These are phyloP conservation scores for Setipinna tenuifilis DNA, from an alignment of 2,797 vertebrate species.

Conservation along the genomic window DNA sequence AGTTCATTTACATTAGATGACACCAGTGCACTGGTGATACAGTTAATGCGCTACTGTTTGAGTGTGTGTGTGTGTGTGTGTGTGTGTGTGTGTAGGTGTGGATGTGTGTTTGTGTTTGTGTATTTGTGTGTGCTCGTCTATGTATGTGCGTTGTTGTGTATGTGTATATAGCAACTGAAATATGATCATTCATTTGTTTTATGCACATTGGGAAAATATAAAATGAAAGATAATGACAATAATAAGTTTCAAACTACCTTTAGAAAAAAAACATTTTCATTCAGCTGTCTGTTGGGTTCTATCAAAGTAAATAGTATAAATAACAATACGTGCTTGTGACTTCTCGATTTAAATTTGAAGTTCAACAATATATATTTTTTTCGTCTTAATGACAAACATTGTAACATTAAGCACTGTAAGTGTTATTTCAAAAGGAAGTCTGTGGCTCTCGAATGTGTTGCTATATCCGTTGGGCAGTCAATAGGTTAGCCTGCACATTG, in stretches of 20 bases:
- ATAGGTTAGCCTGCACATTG: conserved; percentile 77
- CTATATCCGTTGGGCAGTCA: conserved; percentile 56
- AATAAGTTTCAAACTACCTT: background rate
- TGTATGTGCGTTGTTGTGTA: background rate
- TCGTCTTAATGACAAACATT: background rate
- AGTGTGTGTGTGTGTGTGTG: background rate
- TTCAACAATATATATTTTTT: background rate
- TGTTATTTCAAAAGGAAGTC: background rate
- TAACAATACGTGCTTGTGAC: background rate
- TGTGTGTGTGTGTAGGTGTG: background rate
- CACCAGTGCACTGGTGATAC: background rate
- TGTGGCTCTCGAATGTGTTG: background rate
- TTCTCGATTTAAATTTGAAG: background rate
- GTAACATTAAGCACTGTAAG: background rate
- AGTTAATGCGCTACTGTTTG: background rate
- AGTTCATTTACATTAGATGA: background rate
- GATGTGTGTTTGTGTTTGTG: too few relatives aligned
- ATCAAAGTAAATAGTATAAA: background rate
- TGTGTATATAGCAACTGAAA: background rate
- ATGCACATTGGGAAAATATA: background rate
- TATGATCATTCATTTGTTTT: background rate
- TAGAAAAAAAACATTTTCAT: background rate
- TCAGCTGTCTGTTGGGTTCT: too few relatives aligned
- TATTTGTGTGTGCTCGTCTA: background rate
- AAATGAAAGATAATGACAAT: background rate